phyloP scores from a whole-genome alignment of 2,888 invertebrate genomes.

The Sacculina carcini region DNA sequence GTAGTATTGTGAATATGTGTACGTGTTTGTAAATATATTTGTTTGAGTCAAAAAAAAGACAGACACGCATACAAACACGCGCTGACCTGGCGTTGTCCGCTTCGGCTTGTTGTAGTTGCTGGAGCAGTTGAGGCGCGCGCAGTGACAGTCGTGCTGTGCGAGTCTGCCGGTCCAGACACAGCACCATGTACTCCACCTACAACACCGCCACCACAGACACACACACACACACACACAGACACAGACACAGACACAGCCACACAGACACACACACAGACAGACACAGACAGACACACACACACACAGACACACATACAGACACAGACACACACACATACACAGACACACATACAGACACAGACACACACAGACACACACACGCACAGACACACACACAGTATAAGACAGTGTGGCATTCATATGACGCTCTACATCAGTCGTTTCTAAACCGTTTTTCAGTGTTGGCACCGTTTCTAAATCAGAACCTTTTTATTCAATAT shows the following conservation, averaged over 20 bases:
- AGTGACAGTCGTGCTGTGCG: conserved; percentile 59
- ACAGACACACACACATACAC: neutral
- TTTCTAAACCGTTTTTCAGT: too few relatives aligned
- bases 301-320: neutral
- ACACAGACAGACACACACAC: neutral
- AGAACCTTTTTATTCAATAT: too few relatives aligned
- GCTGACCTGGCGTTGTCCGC: conserved; percentile 40
- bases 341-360: too few relatives aligned
- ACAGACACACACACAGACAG: too few relatives aligned
- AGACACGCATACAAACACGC: neutral
- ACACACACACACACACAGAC: neutral
- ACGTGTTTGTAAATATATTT: too few relatives aligned
- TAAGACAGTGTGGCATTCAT: too few relatives aligned
- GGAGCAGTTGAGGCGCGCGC: conserved; percentile 51
- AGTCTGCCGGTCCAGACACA: conserved; percentile 70
- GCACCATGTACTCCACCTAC: conserved; percentile 45
- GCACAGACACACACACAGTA: too few relatives aligned
- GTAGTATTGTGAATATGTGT: too few relatives aligned
- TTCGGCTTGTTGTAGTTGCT: conserved; percentile 55
- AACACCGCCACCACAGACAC: conserved; percentile 11
- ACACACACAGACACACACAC: too few relatives aligned
- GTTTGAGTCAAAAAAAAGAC: too few relatives aligned
- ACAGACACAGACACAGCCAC: neutral
- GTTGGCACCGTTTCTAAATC: too few relatives aligned
- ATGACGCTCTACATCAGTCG: too few relatives aligned